Evolutionary conservation across 2,113 vertebrate species (phyloP).

Genomic region (human (Homo sapiens)): GRCh38 chr1:104779501-104780000

Average conservation of each 20-base stretch:
- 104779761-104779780: neutral
- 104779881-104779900: neutral
- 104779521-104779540: neutral
- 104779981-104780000: neutral
- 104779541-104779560: neutral
- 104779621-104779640: neutral
- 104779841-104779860: neutral
- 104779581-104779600: neutral
- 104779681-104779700: rapidly evolving
- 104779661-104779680: neutral
- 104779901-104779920: neutral
- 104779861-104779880: neutral
- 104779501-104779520: no score
- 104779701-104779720: neutral
- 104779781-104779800: neutral
- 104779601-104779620: neutral
- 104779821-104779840: neutral
- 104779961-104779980: neutral
- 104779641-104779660: neutral
- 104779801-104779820: neutral
- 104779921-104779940: neutral
- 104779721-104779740: neutral
- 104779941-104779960: neutral
- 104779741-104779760: neutral
- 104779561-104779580: neutral